Percentiles rank a stretch among this genome's conserved stretches.
These are phyloP conservation scores for Montipora foliosa DNA, from an alignment of 64 coral and sea anemone species.

Conservation along the genomic window DNA sequence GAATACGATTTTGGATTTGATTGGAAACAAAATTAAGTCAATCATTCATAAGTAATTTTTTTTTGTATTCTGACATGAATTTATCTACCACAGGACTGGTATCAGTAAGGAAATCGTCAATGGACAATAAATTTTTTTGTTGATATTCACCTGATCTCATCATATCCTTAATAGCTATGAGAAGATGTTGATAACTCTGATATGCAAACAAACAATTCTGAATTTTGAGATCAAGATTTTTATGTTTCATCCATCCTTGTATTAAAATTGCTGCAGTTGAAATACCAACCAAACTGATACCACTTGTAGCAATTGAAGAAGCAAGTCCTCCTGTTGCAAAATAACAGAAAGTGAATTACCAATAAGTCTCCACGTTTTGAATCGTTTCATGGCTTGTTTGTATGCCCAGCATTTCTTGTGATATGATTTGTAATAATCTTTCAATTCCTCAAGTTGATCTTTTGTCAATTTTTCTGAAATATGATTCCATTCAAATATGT, in stretches of 20 bases:
- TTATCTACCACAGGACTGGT: slow-evolving; percentile 40
- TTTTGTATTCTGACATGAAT: neutral
- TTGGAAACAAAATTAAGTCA: neutral
- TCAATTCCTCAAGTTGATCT: slow-evolving; percentile 1
- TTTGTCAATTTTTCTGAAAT: neutral
- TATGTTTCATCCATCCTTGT: neutral
- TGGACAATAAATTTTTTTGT: neutral
- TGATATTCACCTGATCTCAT: neutral
- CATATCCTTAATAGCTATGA: neutral
- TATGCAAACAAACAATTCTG: slow-evolving; percentile 53
- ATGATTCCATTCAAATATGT: slow-evolving; percentile 38
- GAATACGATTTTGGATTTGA: neutral
- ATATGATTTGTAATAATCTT: slow-evolving; percentile 20
- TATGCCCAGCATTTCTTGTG: slow-evolving; percentile 41
- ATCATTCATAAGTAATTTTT: neutral
- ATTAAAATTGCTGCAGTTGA: neutral
- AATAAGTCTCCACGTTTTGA: slow-evolving; percentile 7
- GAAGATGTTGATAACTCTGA: slow-evolving; percentile 38
- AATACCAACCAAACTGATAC: neutral
- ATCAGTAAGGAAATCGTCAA: slow-evolving; percentile 16
- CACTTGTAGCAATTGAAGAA: neutral
- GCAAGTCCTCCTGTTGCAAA: slow-evolving; percentile 9
- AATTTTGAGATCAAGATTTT: slow-evolving; percentile 59
- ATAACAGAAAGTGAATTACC: neutral
- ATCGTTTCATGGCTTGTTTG: neutral